phyloP scores from a whole-genome alignment of 2,113 vertebrate genomes.

The Pangasianodon gigas region DNA sequence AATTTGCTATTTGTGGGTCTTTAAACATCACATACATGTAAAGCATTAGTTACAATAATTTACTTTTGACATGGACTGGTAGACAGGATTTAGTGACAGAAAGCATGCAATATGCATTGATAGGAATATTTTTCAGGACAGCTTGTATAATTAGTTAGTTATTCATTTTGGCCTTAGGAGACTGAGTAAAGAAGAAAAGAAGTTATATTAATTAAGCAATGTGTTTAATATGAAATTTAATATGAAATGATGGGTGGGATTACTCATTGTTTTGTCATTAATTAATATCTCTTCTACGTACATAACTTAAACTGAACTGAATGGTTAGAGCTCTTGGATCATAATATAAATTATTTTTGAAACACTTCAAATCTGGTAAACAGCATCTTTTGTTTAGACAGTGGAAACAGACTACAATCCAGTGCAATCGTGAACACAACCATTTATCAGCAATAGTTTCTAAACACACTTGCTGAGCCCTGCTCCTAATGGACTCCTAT shows the following conservation, averaged over 20 bases:
- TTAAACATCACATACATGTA: not conserved
- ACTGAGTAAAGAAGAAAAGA: not conserved
- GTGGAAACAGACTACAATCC: conserved; percentile 1
- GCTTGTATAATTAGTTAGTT: not conserved
- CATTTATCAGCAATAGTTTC: conserved; percentile 38
- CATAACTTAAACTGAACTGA: not conserved
- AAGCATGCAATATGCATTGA: not conserved
- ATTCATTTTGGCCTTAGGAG: not conserved
- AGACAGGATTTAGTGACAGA: not conserved
- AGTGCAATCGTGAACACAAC: conserved; percentile 26
- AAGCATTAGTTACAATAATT: not conserved
- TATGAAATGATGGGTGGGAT: not conserved
- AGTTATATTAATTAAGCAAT: not conserved
- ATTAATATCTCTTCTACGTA: not conserved
- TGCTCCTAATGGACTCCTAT: conserved; percentile 47
- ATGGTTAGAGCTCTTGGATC: not conserved
- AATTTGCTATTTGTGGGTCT: not conserved
- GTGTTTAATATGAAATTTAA: not conserved
- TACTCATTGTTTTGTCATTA: not conserved
- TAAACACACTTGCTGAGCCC: conserved; percentile 40
- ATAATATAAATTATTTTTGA: not conserved
- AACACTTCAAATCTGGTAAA: conserved; percentile 7
- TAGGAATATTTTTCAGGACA: not conserved
- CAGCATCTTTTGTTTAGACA: conserved; percentile 12
- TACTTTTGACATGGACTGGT: not conserved